Conservation (phyloP, 2,888 invertebrate genomes). For the Hypsopygia costalis region DNA sequence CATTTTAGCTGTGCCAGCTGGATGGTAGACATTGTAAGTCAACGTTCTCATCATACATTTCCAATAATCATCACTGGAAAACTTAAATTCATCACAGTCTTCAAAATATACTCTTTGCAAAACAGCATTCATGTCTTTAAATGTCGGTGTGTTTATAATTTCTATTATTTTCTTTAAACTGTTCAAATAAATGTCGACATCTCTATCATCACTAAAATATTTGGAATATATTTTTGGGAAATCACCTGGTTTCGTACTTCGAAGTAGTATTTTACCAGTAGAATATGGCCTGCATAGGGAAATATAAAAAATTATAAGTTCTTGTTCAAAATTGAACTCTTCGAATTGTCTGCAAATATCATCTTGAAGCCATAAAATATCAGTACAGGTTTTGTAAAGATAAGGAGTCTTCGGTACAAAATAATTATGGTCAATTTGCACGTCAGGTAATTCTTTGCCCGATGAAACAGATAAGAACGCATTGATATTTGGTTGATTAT, state of each 20-base stretch:
- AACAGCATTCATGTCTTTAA: conserved; percentile 48
- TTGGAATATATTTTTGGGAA: conserved; percentile 58
- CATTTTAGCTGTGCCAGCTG: conserved; percentile 69
- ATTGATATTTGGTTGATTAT: conserved; percentile 65
- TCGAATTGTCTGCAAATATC: conserved; percentile 57
- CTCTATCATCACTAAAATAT: conserved; percentile 58
- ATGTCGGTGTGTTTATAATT: conserved; percentile 51
- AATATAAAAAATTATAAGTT: conserved; percentile 58
- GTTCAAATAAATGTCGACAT: conserved; percentile 52
- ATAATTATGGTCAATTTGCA: conserved; percentile 70
- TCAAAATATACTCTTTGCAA: conserved; percentile 48
- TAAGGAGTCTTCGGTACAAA: conserved; percentile 60
- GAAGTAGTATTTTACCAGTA: conserved; percentile 49
- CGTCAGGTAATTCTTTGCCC: conserved; percentile 51
- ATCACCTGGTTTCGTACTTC: conserved; percentile 45
- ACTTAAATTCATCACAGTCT: conserved; percentile 51
- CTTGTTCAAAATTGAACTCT: conserved; percentile 53
- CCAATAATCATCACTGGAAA: conserved; percentile 58
- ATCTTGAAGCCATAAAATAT: conserved; percentile 47
- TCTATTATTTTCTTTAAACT: conserved; percentile 49
- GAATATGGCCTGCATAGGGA: conserved; percentile 62
- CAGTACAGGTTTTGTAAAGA: conserved; percentile 46
- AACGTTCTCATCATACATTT: conserved; percentile 65
- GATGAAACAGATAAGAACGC: conserved; percentile 58
- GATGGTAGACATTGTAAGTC: conserved; percentile 67